Percentiles rank a stretch among this genome's conserved stretches.
Evolutionary conservation across 2,113 vertebrate species (phyloP).

Genomic region (Oceanites oceanicus): DNA sequence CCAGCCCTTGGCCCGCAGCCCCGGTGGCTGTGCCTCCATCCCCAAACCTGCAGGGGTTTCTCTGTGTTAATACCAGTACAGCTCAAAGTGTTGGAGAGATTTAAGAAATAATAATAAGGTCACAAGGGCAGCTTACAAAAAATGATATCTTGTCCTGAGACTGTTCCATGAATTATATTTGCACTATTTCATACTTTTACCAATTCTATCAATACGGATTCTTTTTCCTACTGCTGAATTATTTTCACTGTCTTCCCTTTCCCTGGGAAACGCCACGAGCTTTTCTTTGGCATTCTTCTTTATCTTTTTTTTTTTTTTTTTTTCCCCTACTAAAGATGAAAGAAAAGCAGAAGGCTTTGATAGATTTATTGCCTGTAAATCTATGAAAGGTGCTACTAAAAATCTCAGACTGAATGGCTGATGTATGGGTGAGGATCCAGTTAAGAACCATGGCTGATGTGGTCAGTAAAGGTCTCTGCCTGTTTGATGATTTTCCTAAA

Average conservation of each 20-base stretch:
- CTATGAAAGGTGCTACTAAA: slow-evolving; percentile 26
- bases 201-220: not conserved
- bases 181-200: not conserved
- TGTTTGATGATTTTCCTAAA: not conserved
- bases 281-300: slow-evolving; percentile 9
- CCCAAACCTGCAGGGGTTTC: not conserved
- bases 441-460: not conserved
- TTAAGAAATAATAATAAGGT: not conserved
- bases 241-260: not conserved
- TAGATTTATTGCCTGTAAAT: slow-evolving; percentile 30
- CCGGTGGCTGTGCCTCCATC: not conserved
- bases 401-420: not conserved
- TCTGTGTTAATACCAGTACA: fast-evolving
- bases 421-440: not conserved
- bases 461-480: not conserved
- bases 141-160: not conserved
- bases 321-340: not conserved
- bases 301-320: not conserved
- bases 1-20: not conserved
- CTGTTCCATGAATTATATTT: not conserved
- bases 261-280: not conserved
- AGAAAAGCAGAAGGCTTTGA: slow-evolving; percentile 18
- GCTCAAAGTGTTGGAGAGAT: not conserved
- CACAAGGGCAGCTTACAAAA: not conserved
- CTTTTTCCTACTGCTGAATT: not conserved